Evolutionary conservation across 2,113 vertebrate species (phyloP).

Genomic region (Stictonetta naevosa): DNA sequence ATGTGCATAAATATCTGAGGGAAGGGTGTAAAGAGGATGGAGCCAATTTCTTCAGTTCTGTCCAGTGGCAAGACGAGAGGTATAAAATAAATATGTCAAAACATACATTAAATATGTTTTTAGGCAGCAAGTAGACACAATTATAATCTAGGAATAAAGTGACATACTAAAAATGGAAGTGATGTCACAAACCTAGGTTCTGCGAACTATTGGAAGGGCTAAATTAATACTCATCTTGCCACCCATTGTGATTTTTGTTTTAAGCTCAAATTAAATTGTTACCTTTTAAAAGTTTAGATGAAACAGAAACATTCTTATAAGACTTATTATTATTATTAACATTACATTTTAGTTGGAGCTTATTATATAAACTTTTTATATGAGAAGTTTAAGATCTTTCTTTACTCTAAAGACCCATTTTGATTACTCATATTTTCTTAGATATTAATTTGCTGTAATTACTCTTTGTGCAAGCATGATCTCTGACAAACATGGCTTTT

Average conservation of each 20-base stretch:
- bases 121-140: background rate
- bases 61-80: too few relatives aligned
- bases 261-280: background rate
- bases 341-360: background rate
- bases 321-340: background rate
- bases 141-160: background rate
- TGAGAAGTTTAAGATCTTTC: background rate
- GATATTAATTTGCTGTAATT: conserved; percentile 5
- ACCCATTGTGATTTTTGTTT: background rate
- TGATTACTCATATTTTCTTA: background rate
- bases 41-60: too few relatives aligned
- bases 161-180: background rate
- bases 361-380: background rate
- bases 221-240: background rate
- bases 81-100: background rate
- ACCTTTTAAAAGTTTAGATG: background rate
- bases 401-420: background rate
- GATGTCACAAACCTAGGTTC: background rate
- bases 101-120: background rate
- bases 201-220: background rate
- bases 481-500: background rate
- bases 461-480: conserved; percentile 29
- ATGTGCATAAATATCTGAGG: too few relatives aligned
- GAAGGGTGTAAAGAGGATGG: too few relatives aligned
- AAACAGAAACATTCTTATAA: background rate